phyloP scores from a whole-genome alignment of 2,888 invertebrate species.

The Metellina segmentata region DNA sequence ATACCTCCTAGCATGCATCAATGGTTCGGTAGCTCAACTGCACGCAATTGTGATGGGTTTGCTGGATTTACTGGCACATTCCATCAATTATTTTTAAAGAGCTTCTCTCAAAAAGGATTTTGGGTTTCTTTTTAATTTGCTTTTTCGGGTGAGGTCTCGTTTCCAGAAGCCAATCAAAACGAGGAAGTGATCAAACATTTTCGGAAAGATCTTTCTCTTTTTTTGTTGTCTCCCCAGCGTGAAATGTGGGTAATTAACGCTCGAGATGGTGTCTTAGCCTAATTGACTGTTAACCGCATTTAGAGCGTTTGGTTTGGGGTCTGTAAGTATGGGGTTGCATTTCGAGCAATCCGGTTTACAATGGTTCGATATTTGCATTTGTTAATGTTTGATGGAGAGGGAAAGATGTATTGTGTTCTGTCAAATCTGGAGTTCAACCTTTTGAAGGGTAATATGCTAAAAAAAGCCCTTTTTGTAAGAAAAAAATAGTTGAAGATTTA shows the following conservation, averaged over 20 bases:
- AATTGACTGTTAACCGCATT: not conserved
- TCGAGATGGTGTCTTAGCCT: not conserved
- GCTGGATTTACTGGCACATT: not conserved
- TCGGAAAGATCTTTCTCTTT: not conserved
- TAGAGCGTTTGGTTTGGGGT: not conserved
- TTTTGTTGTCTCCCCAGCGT: not conserved
- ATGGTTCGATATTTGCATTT: not conserved
- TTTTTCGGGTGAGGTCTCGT: conserved; percentile 26
- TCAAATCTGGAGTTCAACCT: too few relatives aligned
- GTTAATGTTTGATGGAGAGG: not conserved
- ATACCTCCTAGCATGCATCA: too few relatives aligned
- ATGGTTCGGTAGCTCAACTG: not conserved
- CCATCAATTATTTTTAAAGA: not conserved
- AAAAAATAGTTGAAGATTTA: too few relatives aligned
- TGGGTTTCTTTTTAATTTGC: not conserved
- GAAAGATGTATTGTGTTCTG: too few relatives aligned
- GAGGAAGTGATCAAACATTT: conserved; percentile 27
- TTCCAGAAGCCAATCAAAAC: conserved; percentile 4
- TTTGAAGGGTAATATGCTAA: too few relatives aligned
- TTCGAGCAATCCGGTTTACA: not conserved
- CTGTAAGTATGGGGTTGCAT: not conserved
- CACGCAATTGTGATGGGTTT: not conserved
- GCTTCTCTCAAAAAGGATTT: not conserved
- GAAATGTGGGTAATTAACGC: not conserved
- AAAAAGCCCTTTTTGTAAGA: too few relatives aligned